Percentiles rank a stretch among this genome's conserved stretches.
These are phyloP conservation scores for Craterocephalus amniculus DNA, from an alignment of 2,797 vertebrate genomes.

Conservation along the genomic window DNA sequence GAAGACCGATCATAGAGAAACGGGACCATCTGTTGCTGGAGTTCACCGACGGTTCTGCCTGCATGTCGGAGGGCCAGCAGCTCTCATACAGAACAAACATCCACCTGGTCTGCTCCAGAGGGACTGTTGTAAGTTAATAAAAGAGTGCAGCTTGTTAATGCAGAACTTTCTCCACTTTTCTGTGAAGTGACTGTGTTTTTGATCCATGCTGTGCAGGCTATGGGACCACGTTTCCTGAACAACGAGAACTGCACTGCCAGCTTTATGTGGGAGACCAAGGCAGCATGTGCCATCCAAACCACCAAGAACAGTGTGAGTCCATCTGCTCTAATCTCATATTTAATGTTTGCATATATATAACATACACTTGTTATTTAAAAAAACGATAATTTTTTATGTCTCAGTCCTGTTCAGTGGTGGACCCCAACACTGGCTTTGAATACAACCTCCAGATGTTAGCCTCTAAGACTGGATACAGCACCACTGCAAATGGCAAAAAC, in stretches of 20 bases:
- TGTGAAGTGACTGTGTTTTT: constrained; percentile 15
- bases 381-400: constrained; percentile 2
- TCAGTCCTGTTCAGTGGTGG: constrained; percentile 88
- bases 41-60: constrained; percentile 88
- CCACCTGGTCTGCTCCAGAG: constrained; percentile 88
- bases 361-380: too few relatives aligned
- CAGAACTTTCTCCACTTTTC: background rate
- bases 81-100: constrained; percentile 86
- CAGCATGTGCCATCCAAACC: constrained; percentile 89
- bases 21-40: constrained; percentile 87
- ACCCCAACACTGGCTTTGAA: constrained; percentile 90
- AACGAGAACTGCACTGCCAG: constrained; percentile 88
- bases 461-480: constrained; percentile 76
- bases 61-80: constrained; percentile 76
- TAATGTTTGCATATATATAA: background rate
- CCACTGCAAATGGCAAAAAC: constrained; percentile 80
- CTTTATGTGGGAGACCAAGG: constrained; percentile 92
- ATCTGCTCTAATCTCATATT: background rate
- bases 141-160: fast-evolving
- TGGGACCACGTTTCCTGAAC: constrained; percentile 85
- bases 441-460: constrained; percentile 89
- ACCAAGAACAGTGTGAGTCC: constrained; percentile 82
- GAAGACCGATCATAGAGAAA: constrained; percentile 83
- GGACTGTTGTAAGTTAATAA: constrained; percentile 80
- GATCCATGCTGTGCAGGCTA: constrained; percentile 75